These are phyloP conservation scores for Orchesellides sinensis DNA, from an alignment of 2,888 invertebrate species.

Conservation along the genomic window DNA sequence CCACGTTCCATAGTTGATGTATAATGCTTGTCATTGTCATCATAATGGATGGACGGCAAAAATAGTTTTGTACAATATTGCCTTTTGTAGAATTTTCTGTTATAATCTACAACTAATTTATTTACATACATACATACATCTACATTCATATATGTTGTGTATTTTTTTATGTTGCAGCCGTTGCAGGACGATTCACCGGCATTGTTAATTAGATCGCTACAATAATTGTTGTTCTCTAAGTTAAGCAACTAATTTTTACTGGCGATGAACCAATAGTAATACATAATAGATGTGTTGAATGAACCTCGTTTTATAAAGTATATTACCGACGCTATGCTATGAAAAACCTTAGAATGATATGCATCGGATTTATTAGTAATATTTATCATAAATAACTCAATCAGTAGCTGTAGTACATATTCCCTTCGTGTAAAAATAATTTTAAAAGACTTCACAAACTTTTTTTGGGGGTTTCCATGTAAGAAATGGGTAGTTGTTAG, in stretches of 20 bases:
- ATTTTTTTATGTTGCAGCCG: conserved; percentile 56
- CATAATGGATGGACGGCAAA: neutral
- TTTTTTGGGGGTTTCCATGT: too few species aligned
- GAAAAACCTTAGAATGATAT: neutral
- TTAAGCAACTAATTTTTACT: neutral
- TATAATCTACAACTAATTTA: neutral
- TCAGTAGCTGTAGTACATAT: too few species aligned
- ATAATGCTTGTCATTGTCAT: conserved; percentile 1
- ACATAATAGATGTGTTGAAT: neutral
- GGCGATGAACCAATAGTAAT: neutral
- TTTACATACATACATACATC: neutral
- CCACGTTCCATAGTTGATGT: conserved; percentile 1
- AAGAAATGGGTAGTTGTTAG: neutral
- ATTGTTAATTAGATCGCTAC: neutral
- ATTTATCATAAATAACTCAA: too few species aligned
- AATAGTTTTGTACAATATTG: conserved; percentile 59
- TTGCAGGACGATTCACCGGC: too few species aligned
- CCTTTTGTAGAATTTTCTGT: neutral
- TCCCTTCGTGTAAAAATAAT: neutral
- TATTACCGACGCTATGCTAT: neutral
- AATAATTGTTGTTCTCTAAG: neutral
- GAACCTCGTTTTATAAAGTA: neutral
- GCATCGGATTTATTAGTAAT: too few species aligned
- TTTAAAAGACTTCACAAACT: neutral
- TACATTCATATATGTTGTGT: conserved; percentile 6